A percentile compares a stretch with the other conserved stretches of the same genome.
Conservation (phyloP, 2,888 invertebrate species). For the Uloborus plumipes region DNA sequence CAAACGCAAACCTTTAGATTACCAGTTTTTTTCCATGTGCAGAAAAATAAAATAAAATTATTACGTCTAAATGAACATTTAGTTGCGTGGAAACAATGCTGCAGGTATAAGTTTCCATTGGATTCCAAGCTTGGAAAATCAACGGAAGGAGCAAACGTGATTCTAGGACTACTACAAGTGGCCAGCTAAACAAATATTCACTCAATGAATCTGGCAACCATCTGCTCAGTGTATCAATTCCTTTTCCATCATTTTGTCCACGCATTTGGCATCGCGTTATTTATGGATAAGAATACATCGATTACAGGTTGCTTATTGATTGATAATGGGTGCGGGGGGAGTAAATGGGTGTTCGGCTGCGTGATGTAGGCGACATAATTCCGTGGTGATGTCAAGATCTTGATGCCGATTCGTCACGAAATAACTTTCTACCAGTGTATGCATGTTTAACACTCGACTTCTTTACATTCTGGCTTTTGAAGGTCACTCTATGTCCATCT, state of each 20-base stretch:
- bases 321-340: constrained; percentile 3
- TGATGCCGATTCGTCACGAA: too few species aligned
- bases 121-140: neutral
- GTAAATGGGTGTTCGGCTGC: neutral
- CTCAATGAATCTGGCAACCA: neutral
- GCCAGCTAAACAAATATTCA: neutral
- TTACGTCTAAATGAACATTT: too few species aligned
- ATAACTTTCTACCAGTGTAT: too few species aligned
- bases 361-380: constrained; percentile 1
- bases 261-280: neutral
- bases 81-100: too few species aligned
- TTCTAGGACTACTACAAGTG: neutral
- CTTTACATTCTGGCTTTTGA: too few species aligned
- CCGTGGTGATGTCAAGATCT: neutral
- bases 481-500: too few species aligned
- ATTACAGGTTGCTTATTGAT: constrained; percentile 5
- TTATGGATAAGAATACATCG: constrained; percentile 1
- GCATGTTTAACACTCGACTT: too few species aligned
- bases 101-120: too few species aligned
- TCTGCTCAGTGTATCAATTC: constrained; percentile 3
- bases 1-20: too few species aligned
- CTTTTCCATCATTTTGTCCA: neutral
- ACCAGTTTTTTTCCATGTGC: too few species aligned
- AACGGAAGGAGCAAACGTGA: constrained; percentile 1
- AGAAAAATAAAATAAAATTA: too few species aligned